Conservation (phyloP, 2,888 invertebrate genomes). For the Diarsia mendica region DNA sequence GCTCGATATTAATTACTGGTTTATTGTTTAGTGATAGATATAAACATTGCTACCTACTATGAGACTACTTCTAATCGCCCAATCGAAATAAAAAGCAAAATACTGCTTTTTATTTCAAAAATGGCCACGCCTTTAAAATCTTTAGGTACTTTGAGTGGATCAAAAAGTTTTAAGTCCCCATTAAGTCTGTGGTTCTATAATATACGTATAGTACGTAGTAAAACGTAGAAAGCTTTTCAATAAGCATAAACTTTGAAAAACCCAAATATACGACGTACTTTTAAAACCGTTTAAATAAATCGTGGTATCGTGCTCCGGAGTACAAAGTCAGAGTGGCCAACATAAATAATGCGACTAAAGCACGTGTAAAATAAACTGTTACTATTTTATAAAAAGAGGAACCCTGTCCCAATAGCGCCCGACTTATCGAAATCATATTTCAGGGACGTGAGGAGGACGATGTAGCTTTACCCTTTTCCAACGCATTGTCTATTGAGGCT, state of each 20-base stretch:
- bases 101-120: not conserved
- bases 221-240: constrained; percentile 19
- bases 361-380: constrained; percentile 84
- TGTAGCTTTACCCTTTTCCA: constrained; percentile 86
- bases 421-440: constrained; percentile 90
- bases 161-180: not conserved
- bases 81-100: not conserved
- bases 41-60: not conserved
- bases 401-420: constrained; percentile 85
- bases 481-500: constrained; percentile 82
- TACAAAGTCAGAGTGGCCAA: constrained; percentile 65
- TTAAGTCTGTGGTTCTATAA: not conserved
- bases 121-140: not conserved
- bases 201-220: constrained; percentile 5
- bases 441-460: constrained; percentile 87
- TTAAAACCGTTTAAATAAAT: constrained; percentile 66
- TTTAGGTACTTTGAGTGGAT: not conserved
- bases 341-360: constrained; percentile 76
- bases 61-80: not conserved
- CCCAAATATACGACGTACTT: constrained; percentile 55
- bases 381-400: constrained; percentile 84
- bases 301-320: constrained; percentile 64
- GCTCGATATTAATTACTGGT: constrained; percentile 45
- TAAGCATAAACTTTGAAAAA: constrained; percentile 49
- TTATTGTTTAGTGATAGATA: constrained; percentile 44